phyloP scores from a whole-genome alignment of 2,797 vertebrate genomes.

The Perdix hodgsoniae region DNA sequence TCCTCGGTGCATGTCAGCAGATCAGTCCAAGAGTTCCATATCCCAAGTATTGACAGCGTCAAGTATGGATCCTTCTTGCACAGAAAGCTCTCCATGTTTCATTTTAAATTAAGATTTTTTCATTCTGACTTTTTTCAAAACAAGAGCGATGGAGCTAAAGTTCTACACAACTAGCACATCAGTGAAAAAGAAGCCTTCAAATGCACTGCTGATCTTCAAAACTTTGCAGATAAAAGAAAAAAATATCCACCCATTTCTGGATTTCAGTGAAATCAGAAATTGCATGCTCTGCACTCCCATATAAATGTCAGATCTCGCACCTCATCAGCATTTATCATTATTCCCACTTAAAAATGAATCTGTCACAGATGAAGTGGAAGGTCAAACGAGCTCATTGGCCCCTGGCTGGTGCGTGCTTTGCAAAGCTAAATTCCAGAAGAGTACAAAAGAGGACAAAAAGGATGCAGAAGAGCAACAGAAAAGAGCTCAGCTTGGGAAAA shows the following conservation, averaged over 20 bases:
- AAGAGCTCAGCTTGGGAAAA: not conserved
- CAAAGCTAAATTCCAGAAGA: slow-evolving; percentile 21
- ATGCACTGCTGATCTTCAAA: not conserved
- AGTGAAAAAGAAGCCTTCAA: not conserved
- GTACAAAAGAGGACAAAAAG: slow-evolving; percentile 32
- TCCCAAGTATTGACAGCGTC: not conserved
- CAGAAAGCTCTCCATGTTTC: not conserved
- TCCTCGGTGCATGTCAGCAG: not conserved
- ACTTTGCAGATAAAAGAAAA: not conserved
- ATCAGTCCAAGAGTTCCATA: not conserved
- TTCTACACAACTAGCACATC: not conserved
- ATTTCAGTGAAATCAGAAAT: slow-evolving; percentile 25
- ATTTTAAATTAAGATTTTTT: not conserved
- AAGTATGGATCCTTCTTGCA: not conserved
- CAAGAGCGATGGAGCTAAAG: not conserved
- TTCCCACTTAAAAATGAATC: not conserved
- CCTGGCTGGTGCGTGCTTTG: not conserved
- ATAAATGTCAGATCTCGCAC: slow-evolving; percentile 34
- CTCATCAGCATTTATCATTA: slow-evolving; percentile 44
- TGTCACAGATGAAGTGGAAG: slow-evolving; percentile 46
- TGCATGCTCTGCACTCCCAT: not conserved
- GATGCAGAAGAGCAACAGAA: not conserved
- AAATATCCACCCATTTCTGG: not conserved
- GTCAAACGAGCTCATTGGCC: not conserved
- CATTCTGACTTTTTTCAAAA: not conserved